These are phyloP conservation scores for Anastrepha ludens DNA, from an alignment of 1,140 invertebrate genomes.

Conservation along the genomic window DNA sequence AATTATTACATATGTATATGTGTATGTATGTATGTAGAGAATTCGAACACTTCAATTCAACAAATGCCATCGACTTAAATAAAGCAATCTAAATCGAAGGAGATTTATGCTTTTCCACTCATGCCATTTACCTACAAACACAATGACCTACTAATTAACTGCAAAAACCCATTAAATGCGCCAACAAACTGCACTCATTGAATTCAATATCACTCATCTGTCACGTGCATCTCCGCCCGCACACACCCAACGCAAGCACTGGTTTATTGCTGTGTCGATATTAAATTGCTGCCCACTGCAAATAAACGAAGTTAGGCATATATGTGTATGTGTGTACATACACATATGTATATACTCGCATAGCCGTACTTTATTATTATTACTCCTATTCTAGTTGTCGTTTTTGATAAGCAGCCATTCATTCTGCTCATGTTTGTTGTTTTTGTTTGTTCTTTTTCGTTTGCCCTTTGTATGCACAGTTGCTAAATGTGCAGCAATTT, in stretches of 20 bases:
- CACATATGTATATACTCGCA: background rate
- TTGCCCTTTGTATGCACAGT: background rate
- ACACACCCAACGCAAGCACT: background rate
- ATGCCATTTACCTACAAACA: background rate
- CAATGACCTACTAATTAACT: conserved; percentile 44
- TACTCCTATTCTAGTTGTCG: background rate
- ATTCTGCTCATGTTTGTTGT: background rate
- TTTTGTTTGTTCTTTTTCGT: background rate
- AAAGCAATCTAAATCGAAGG: background rate
- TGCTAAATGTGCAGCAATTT: conserved; percentile 41
- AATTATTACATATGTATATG: no score
- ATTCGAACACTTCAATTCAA: no score
- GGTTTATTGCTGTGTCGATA: background rate
- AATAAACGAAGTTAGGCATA: background rate
- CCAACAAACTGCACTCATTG: conserved; percentile 27
- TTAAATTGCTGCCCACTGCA: background rate
- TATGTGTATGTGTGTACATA: background rate
- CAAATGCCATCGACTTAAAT: no score
- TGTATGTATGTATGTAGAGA: no score
- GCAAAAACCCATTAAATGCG: background rate
- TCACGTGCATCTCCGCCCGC: background rate
- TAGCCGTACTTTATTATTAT: conserved; percentile 22
- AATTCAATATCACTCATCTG: conserved; percentile 42
- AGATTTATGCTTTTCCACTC: conserved; percentile 1
- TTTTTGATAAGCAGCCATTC: conserved; percentile 4